Conservation (phyloP, 2,888 invertebrate genomes). For the Nymphalis urticae region DNA sequence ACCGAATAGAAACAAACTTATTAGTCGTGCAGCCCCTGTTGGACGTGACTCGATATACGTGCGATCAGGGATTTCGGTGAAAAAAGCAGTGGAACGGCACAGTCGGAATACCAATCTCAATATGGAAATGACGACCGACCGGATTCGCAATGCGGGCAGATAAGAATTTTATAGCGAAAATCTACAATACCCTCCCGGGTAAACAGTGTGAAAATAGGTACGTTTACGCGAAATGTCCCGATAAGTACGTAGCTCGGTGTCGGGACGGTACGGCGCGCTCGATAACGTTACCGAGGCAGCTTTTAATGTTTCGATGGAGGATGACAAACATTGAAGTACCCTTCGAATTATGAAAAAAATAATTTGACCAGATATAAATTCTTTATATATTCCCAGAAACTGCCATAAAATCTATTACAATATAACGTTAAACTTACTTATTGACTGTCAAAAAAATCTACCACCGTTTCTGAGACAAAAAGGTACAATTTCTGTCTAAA, state of each 20-base stretch:
- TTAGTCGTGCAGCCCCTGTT: conserved; percentile 46
- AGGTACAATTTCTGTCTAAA: no score
- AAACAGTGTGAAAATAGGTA: conserved; percentile 52
- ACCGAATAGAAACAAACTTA: conserved; percentile 50
- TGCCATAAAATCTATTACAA: background rate
- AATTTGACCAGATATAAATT: conserved; percentile 51
- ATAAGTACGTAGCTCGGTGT: conserved; percentile 50
- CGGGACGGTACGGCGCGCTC: conserved; percentile 20
- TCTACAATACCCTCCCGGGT: conserved; percentile 52
- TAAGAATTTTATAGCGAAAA: conserved; percentile 71
- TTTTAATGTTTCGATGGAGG: conserved; percentile 34
- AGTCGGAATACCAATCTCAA: conserved; percentile 63
- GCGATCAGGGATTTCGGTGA: conserved; percentile 42
- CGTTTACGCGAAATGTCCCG: conserved; percentile 52
- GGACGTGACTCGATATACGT: conserved; percentile 53
- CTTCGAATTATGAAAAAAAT: conserved; percentile 37
- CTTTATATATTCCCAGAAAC: conserved; percentile 47
- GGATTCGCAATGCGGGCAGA: conserved; percentile 73
- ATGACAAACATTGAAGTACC: conserved; percentile 29
- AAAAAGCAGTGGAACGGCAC: conserved; percentile 42
- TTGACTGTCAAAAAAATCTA: no score
- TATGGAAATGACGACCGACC: conserved; percentile 69
- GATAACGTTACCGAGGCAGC: conserved; percentile 34
- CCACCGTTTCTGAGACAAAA: no score
- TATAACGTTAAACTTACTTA: no score